These are phyloP conservation scores for Synodontis membranacea DNA, from an alignment of 2,113 vertebrate species.

Conservation along the genomic window DNA sequence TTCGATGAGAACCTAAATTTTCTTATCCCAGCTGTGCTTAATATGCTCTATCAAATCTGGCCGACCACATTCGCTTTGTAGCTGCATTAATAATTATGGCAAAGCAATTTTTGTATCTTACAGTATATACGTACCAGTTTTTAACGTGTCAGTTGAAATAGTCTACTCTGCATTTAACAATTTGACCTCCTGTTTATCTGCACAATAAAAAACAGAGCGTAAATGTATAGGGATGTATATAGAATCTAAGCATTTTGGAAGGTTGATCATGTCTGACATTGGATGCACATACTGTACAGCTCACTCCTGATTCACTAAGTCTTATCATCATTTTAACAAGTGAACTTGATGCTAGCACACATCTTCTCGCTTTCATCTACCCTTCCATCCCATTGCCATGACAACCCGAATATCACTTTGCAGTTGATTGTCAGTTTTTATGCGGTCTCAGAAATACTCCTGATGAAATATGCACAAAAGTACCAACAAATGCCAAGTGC, in stretches of 20 bases:
- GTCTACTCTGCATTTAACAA: neutral
- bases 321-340: conserved; percentile 14
- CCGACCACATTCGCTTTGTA: neutral
- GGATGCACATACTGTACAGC: neutral
- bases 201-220: neutral
- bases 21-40: neutral
- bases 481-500: neutral
- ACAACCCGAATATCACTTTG: conserved; percentile 38
- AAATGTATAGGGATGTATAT: neutral
- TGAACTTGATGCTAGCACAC: neutral
- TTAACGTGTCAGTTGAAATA: neutral
- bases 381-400: conserved; percentile 35
- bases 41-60: neutral
- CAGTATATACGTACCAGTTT: neutral
- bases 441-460: neutral
- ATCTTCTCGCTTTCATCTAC: neutral
- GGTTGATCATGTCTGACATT: neutral
- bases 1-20: neutral
- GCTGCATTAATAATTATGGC: neutral
- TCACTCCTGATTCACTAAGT: neutral
- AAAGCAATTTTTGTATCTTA: neutral
- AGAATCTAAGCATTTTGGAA: neutral
- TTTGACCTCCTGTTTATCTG: neutral
- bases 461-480: conserved; percentile 6
- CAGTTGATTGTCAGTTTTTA: neutral